Conservation (phyloP, 2,888 invertebrate genomes). For the Noctua janthina region DNA sequence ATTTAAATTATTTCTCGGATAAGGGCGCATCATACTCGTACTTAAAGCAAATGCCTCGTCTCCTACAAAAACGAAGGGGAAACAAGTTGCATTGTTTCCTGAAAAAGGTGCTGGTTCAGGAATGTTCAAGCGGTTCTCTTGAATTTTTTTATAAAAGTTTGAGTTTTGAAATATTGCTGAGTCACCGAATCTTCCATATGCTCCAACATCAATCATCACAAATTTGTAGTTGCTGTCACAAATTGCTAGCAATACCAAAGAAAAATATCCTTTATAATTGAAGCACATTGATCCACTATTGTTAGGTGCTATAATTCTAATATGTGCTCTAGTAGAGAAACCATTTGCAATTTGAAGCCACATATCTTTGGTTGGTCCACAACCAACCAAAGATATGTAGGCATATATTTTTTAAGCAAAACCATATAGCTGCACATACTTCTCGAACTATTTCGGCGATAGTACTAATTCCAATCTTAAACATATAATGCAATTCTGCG, state of each 20-base stretch:
- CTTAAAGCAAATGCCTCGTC: conserved; percentile 57
- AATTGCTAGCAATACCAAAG: conserved; percentile 60
- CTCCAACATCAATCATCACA: conserved; percentile 59
- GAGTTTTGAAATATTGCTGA: conserved; percentile 65
- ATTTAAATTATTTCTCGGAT: conserved; percentile 48
- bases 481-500: no score
- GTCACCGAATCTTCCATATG: conserved; percentile 65
- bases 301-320: conserved; percentile 54
- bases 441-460: no score
- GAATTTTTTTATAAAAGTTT: conserved; percentile 58
- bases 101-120: conserved; percentile 48
- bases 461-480: no score
- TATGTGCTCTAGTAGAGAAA: conserved; percentile 57
- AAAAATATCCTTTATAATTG: conserved; percentile 58
- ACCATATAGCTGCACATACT: no score
- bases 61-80: conserved; percentile 56
- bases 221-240: conserved; percentile 58
- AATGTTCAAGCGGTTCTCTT: conserved; percentile 48
- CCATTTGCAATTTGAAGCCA: conserved; percentile 58
- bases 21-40: conserved; percentile 60
- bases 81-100: conserved; percentile 18
- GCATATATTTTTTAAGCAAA: conserved; percentile 58
- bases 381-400: conserved; percentile 28
- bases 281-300: conserved; percentile 62
- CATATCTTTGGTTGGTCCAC: conserved; percentile 52